These are phyloP conservation scores for Osmerus mordax DNA, from an alignment of 2,113 vertebrate species.

Conservation along the genomic window DNA sequence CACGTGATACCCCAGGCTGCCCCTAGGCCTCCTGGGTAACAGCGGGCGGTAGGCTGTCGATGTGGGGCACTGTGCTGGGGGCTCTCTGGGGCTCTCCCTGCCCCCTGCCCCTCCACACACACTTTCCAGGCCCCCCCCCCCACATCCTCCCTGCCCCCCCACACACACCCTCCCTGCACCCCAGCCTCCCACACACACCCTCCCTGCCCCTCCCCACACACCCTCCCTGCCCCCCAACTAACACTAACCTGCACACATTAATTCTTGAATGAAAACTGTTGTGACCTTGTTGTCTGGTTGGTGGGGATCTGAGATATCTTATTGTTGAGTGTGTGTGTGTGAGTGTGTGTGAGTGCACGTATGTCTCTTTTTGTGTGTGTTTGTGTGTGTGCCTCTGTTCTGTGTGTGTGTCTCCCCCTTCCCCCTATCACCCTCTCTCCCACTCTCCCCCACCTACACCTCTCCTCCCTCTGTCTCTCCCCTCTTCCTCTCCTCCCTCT, in stretches of 20 bases:
- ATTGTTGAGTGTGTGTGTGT: background rate
- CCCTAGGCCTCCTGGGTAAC: conserved; percentile 32
- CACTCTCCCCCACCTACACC: background rate
- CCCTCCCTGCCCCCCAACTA: no score
- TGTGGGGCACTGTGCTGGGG: background rate
- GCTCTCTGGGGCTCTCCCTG: background rate
- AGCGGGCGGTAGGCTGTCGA: conserved; percentile 36
- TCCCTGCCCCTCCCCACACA: no score
- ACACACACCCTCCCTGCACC: no score
- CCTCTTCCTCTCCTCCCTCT: background rate
- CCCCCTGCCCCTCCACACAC: no score
- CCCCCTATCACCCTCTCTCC: conserved; percentile 1
- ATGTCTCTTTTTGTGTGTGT: conserved; percentile 5
- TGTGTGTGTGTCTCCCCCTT: conserved; percentile 1
- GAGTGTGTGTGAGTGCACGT: conserved; percentile 5
- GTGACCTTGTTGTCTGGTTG: no score
- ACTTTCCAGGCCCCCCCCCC: no score
- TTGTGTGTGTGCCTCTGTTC: conserved; percentile 19
- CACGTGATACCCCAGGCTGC: conserved; percentile 37
- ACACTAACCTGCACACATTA: no score
- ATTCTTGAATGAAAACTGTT: no score
- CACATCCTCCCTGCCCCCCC: no score
- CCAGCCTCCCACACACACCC: no score
- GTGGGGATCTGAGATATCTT: no score
- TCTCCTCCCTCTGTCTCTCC: conserved; percentile 4